phyloP scores from a whole-genome alignment of 1,140 invertebrate genomes.

The Leptinotarsa undecemlineata region DNA sequence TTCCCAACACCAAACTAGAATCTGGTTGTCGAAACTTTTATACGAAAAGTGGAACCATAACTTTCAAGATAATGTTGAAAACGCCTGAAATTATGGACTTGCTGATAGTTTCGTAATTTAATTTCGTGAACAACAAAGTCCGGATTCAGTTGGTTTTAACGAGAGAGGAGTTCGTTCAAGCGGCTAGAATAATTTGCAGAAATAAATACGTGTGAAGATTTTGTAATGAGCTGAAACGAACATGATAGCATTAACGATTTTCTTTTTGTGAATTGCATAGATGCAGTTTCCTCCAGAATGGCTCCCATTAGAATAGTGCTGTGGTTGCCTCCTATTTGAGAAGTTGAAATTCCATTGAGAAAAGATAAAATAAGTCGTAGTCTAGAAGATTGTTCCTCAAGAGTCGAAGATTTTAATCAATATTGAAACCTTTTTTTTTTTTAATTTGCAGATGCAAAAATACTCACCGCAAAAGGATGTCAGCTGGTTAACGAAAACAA shows the following conservation, averaged over 20 bases:
- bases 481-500: too few relatives aligned
- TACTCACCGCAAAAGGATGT: too few relatives aligned
- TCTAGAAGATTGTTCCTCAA: too few relatives aligned
- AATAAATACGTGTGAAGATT: conserved; percentile 22
- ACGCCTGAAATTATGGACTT: neutral
- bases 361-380: neutral
- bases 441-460: too few relatives aligned
- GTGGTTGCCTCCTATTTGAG: neutral
- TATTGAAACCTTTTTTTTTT: too few relatives aligned
- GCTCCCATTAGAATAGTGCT: neutral
- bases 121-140: conserved; percentile 16
- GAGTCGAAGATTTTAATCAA: too few relatives aligned
- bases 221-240: neutral
- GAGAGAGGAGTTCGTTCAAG: conserved; percentile 12
- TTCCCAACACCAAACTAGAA: too few relatives aligned
- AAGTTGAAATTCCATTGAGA: neutral
- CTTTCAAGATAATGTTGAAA: neutral
- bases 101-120: conserved; percentile 17
- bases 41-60: neutral
- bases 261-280: neutral
- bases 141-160: conserved; percentile 11
- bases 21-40: too few relatives aligned
- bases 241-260: neutral
- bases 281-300: neutral
- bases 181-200: conserved; percentile 19